Conservation (phyloP, 53 echinoderm and acorn worm genomes). For the Pentamera pediparva region DNA sequence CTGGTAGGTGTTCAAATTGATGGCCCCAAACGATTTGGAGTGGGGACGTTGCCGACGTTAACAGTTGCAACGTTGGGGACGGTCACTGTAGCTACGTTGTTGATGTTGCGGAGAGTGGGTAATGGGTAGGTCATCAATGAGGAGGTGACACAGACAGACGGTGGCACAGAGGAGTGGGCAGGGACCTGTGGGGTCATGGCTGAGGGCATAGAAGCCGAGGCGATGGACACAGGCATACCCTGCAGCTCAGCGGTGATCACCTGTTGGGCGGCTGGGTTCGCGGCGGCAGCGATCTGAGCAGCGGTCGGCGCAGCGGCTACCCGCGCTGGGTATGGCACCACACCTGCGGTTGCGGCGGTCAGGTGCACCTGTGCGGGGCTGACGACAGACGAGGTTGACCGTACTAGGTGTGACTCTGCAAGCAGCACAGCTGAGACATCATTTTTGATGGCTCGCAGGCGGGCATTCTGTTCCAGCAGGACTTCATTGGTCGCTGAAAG, state of each 20-base stretch:
- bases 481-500: conserved; percentile 93
- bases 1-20: not conserved
- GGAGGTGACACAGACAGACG: conserved; percentile 66
- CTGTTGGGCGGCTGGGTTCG: conserved; percentile 54
- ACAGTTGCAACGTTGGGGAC: conserved; percentile 25
- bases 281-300: conserved; percentile 38
- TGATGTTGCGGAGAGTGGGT: conserved; percentile 50
- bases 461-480: conserved; percentile 95
- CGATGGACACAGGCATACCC: conserved; percentile 51
- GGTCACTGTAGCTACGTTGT: conserved; percentile 18
- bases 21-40: conserved; percentile 29
- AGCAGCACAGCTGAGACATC: conserved; percentile 66
- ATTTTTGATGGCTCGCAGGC: conserved; percentile 65
- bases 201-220: conserved; percentile 60
- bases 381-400: conserved; percentile 64
- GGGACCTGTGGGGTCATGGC: conserved; percentile 57
- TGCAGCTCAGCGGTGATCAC: conserved; percentile 51
- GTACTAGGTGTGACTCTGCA: conserved; percentile 81
- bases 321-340: conserved; percentile 52
- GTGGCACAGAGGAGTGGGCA: conserved; percentile 47
- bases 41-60: conserved; percentile 10
- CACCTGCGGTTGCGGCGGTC: conserved; percentile 52
- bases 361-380: conserved; percentile 61
- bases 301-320: conserved; percentile 48
- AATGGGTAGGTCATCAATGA: conserved; percentile 91